Evolutionary conservation across 2,888 invertebrate species (phyloP).

Genomic region (Cyclophora punctaria): DNA sequence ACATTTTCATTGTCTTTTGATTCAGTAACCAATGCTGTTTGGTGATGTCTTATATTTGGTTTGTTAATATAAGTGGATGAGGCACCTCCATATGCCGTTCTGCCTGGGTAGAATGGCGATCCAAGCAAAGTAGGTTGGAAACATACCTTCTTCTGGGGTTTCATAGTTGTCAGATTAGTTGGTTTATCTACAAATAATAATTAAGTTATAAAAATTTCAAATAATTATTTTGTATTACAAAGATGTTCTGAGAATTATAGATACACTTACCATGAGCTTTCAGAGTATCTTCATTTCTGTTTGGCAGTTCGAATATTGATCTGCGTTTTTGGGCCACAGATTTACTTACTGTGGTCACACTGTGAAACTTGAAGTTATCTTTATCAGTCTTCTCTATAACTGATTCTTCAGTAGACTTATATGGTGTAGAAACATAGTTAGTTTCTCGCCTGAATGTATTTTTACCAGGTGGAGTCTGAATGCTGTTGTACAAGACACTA

Average conservation of each 20-base stretch:
- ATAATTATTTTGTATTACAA: background rate
- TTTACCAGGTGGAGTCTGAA: constrained; percentile 27
- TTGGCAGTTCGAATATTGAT: constrained; percentile 37
- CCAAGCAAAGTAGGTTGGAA: constrained; percentile 44
- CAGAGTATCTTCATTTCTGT: constrained; percentile 16
- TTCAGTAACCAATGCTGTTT: constrained; percentile 34
- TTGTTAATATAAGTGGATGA: constrained; percentile 71
- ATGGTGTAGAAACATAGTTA: constrained; percentile 29
- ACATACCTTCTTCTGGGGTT: constrained; percentile 43
- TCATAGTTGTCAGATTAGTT: constrained; percentile 31
- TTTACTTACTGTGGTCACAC: constrained; percentile 28
- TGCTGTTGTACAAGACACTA: constrained; percentile 21
- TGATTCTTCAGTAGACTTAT: constrained; percentile 28
- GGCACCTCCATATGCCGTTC: constrained; percentile 85
- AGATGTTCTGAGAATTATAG: background rate
- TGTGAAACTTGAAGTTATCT: constrained; percentile 28
- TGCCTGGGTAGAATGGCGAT: constrained; percentile 85
- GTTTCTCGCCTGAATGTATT: constrained; percentile 28
- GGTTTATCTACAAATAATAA: constrained; percentile 37
- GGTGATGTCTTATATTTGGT: constrained; percentile 42
- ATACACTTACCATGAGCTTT: constrained; percentile 26
- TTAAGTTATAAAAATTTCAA: background rate
- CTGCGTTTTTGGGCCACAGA: constrained; percentile 41
- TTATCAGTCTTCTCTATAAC: constrained; percentile 24
- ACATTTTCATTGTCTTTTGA: constrained; percentile 28